Conservation (phyloP, 37 sponge, comb jelly and placozoan genomes). For the Aphrocallistes beatrix region DNA sequence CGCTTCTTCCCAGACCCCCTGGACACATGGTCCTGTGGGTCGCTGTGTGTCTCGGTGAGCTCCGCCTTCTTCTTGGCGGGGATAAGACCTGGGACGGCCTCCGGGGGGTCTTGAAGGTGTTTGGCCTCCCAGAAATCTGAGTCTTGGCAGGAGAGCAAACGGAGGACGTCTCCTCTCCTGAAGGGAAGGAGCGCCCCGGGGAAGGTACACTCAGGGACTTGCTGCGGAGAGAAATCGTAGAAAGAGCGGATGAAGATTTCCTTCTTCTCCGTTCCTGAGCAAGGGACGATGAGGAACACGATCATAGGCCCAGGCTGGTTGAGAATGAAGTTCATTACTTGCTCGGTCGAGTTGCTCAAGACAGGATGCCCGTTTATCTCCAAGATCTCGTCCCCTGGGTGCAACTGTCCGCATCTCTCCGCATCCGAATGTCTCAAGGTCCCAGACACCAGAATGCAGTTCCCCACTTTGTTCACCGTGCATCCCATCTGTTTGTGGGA, state of each 20-base stretch:
- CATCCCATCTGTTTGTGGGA: slow-evolving; percentile 13
- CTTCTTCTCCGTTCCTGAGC: not conserved
- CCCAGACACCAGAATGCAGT: not conserved
- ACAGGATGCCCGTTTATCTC: not conserved
- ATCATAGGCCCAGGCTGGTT: not conserved
- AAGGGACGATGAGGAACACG: slow-evolving; percentile 2
- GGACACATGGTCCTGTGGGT: not conserved
- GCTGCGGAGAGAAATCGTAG: not conserved
- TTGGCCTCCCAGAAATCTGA: not conserved
- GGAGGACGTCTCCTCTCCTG: not conserved
- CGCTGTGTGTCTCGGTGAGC: not conserved
- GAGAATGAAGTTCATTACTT: not conserved
- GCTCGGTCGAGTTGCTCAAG: not conserved
- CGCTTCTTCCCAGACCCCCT: not conserved
- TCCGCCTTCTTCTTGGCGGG: not conserved
- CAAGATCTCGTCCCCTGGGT: not conserved
- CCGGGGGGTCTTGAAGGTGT: not conserved
- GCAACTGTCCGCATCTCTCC: not conserved
- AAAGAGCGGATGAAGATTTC: not conserved
- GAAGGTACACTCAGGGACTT: not conserved
- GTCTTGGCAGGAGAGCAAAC: not conserved
- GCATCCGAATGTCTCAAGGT: not conserved
- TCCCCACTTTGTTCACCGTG: not conserved
- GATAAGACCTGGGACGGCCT: not conserved
- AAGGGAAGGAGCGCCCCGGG: not conserved